phyloP scores from a whole-genome alignment of 2,113 vertebrate genomes.

The Talpa occidentalis region DNA sequence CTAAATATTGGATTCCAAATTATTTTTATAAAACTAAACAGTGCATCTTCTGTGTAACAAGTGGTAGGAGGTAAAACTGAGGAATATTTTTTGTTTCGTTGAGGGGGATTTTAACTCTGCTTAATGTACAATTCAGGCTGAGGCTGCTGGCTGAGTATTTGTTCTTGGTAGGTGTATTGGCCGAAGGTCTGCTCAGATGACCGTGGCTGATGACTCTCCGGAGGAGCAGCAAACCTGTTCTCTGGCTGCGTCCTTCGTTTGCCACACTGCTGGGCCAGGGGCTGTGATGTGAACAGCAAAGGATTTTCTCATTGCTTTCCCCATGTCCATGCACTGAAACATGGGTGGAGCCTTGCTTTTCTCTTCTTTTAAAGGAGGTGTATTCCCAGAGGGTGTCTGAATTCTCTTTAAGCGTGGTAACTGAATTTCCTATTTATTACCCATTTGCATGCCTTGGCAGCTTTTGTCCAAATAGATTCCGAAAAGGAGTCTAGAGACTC shows the following conservation, averaged over 20 bases:
- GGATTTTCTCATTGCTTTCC: constrained; percentile 98
- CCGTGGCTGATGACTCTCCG: constrained; percentile 87
- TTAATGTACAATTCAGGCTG: too few relatives aligned
- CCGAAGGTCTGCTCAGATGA: too few relatives aligned
- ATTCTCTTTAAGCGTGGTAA: constrained; percentile 96
- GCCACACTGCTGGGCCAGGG: constrained; percentile 88
- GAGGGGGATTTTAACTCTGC: too few relatives aligned
- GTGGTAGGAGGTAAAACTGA: background rate
- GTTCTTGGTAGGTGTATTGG: too few relatives aligned
- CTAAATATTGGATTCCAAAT: background rate
- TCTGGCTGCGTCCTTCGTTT: constrained; percentile 92
- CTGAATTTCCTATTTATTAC: constrained; percentile 91
- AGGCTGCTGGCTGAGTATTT: too few relatives aligned
- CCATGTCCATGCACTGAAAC: constrained; percentile 99
- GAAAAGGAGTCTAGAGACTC: constrained; percentile 81
- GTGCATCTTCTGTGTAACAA: background rate
- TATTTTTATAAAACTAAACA: background rate
- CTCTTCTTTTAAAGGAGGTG: constrained; percentile 96
- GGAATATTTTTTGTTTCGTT: background rate
- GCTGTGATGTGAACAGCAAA: constrained; percentile 90
- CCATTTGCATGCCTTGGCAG: constrained; percentile 85
- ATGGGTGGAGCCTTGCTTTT: constrained; percentile 98
- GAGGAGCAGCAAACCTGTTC: constrained; percentile 99
- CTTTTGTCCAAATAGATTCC: constrained; percentile 82
- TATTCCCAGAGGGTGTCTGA: constrained; percentile 97